Evolutionary conservation across 2,797 vertebrate species (phyloP).

Genomic region (Anguilla megastoma): DNA sequence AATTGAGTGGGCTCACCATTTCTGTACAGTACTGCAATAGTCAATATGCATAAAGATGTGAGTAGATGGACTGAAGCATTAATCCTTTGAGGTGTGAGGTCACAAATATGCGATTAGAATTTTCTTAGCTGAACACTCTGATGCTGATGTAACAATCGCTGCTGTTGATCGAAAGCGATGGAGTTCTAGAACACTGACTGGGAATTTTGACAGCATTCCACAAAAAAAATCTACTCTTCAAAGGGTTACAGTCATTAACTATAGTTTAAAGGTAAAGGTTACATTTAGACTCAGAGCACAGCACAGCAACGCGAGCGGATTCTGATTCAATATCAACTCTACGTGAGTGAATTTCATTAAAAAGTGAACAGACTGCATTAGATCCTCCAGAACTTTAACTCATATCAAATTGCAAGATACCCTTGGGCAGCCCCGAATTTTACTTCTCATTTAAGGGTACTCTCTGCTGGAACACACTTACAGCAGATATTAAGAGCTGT

Average conservation of each 20-base stretch:
- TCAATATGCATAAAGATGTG: background rate
- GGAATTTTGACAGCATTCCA: too few relatives aligned
- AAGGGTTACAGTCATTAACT: background rate
- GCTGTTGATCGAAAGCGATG: too few relatives aligned
- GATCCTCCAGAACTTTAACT: background rate
- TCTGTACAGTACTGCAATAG: background rate
- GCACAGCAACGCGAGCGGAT: background rate
- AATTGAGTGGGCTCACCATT: background rate
- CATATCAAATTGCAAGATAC: background rate
- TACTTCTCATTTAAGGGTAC: background rate
- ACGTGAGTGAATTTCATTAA: background rate
- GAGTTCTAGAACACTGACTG: too few relatives aligned
- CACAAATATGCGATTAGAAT: too few relatives aligned
- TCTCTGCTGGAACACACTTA: background rate
- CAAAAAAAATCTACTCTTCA: too few relatives aligned
- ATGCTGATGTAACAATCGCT: too few relatives aligned
- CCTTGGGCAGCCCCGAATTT: background rate
- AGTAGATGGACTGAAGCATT: background rate
- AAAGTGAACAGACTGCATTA: background rate
- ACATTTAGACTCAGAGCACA: background rate
- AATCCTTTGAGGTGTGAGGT: background rate
- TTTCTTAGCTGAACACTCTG: too few relatives aligned
- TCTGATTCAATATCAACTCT: background rate
- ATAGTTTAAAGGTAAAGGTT: background rate
- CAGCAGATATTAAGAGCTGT: background rate